Percentiles rank a stretch among this genome's conserved stretches.
Evolutionary conservation across 2,888 invertebrate genomes (phyloP).

Genomic region (Sylvicola fuscatus): DNA sequence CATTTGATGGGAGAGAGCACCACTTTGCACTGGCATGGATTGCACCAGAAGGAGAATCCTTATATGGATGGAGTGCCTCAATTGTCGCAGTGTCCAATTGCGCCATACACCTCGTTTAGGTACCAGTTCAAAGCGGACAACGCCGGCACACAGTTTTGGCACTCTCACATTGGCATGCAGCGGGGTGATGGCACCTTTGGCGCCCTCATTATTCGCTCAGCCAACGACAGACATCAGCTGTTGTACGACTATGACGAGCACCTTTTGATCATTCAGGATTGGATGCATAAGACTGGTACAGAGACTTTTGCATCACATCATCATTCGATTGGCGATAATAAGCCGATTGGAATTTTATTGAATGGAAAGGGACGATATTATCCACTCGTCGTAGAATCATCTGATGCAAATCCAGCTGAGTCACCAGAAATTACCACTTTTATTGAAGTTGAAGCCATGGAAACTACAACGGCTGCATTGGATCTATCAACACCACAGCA

Average conservation of each 20-base stretch:
- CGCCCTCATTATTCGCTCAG: constrained; percentile 48
- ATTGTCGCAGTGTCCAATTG: constrained; percentile 58
- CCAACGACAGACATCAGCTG: constrained; percentile 40
- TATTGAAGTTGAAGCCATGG: not conserved
- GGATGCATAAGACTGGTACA: constrained; percentile 52
- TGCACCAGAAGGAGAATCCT: constrained; percentile 54
- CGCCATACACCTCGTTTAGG: constrained; percentile 72
- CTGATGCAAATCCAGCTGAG: not conserved
- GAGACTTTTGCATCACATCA: constrained; percentile 69
- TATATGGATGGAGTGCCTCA: constrained; percentile 84
- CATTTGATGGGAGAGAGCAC: constrained; percentile 59
- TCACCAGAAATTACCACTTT: too few relatives aligned
- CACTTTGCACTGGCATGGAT: constrained; percentile 83
- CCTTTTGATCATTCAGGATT: constrained; percentile 57
- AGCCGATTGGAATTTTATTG: constrained; percentile 58
- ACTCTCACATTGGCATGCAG: constrained; percentile 50
- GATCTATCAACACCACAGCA: not conserved
- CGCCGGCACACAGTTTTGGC: constrained; percentile 9
- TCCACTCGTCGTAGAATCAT: constrained; percentile 1
- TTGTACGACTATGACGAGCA: constrained; percentile 71
- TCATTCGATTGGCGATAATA: constrained; percentile 63
- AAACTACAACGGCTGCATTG: not conserved
- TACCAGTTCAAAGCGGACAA: constrained; percentile 34
- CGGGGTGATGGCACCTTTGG: constrained; percentile 72
- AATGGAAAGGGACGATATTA: constrained; percentile 53